Base-by-base conservation (phyloP, 2,113 vertebrate species). In the Panthera leo region DNA sequence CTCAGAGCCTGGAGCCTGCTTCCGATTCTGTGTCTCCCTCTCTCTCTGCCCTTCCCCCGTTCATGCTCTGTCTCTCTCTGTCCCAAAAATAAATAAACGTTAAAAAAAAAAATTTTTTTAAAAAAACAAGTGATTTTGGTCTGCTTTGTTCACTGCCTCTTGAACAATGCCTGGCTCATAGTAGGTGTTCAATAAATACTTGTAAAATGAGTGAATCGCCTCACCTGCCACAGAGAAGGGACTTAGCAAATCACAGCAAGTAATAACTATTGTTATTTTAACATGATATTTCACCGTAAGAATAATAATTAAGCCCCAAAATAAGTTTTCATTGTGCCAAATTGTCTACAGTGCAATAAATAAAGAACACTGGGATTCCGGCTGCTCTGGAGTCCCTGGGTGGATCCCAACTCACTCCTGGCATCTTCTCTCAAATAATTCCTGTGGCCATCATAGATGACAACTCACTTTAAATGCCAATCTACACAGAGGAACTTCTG, bases 401-500 rank as follows among this genome's bases (percentile, higher is more conserved):
- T 25, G 34, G 63, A 39, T 19, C 83, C 71, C 88, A 61, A 36
- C 48, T 95, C 58, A 71, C 23, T 83, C 85, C 89, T 76, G 68
- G 45, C 91, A 53, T 8, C 53, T 42, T 82, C 80, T 95, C 80
- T 88, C 70, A 95, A 95, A 85, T 42, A 71, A 92, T 76, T 85
- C 92, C 90, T 91, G 48, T 34, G 90, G 93, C 83, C 58, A 16
- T 71, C 19, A 83, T 58, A 90, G 86, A 88, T 79, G 97, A 97
- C 95, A 94, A 21, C 76, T 85, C 70, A 15, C 65, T 93, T 51
- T 10, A 25, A 39, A n/a, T 88, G 94, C 97, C 97, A 95, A 65
- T 83, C 95, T 85, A 91, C 68, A 94, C 94, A 94, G 53, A 97
- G 71, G 63, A 82, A 94, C 91, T 95, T 97, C 95, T 97, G 75